Conservation (phyloP, 1,140 invertebrate genomes). For the Aphis craccivora region DNA sequence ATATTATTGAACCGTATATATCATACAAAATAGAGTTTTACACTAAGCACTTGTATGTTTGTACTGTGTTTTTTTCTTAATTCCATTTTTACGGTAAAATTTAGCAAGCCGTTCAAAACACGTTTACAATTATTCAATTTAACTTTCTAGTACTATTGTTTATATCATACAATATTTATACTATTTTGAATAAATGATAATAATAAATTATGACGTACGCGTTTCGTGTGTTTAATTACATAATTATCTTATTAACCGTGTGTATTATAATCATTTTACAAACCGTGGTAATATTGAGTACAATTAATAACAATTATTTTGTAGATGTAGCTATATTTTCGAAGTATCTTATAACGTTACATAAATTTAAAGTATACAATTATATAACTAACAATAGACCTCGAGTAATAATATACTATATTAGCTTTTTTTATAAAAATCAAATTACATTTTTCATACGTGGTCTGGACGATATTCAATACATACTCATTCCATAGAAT, state of each 20-base stretch:
- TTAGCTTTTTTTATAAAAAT: background rate
- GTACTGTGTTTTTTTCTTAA: background rate
- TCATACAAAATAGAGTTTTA: no score
- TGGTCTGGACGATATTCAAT: background rate
- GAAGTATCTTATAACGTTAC: background rate
- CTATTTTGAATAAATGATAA: background rate
- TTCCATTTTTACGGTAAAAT: background rate
- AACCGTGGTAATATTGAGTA: background rate
- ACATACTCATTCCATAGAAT: background rate
- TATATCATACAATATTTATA: background rate
- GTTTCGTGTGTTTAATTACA: background rate
- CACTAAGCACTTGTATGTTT: no score
- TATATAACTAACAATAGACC: background rate
- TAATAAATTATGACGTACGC: background rate
- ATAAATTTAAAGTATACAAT: background rate
- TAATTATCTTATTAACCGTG: no score
- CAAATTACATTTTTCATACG: background rate
- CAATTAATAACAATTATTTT: background rate
- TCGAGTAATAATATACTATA: background rate
- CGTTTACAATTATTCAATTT: background rate
- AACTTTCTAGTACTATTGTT: background rate
- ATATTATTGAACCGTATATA: no score
- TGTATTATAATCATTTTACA: background rate
- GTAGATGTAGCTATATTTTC: background rate
- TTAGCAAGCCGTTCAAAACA: background rate